These are phyloP conservation scores for Tokudaia tokunoshimensis DNA, from an alignment of 2,797 vertebrate species.

Conservation along the genomic window DNA sequence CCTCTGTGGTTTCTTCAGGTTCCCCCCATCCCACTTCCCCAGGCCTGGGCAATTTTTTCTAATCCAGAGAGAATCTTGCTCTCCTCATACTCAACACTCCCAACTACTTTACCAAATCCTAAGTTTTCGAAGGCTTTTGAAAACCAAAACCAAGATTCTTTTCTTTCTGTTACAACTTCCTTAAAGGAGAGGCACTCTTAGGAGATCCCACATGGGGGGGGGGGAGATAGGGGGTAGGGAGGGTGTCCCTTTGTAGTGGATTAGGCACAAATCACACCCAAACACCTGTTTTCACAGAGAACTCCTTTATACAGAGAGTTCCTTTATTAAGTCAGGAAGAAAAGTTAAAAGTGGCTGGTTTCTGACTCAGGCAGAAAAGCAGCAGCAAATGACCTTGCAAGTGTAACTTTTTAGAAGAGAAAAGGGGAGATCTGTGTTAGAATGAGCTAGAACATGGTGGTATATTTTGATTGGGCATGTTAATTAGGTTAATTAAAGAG, in stretches of 20 bases:
- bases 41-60: neutral
- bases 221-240: too few species aligned
- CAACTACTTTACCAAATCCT: neutral
- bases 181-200: conserved; percentile 21
- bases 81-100: neutral
- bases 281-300: neutral
- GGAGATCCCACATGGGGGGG: neutral
- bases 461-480: neutral
- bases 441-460: neutral
- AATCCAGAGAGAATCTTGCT: neutral
- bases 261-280: neutral
- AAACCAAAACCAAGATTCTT: conserved; percentile 27
- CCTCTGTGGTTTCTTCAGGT: neutral
- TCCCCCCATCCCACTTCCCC: neutral
- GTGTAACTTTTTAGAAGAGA: neutral
- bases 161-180: conserved; percentile 42
- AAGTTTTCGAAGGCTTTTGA: neutral
- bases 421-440: neutral
- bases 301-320: neutral
- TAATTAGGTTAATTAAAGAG: neutral
- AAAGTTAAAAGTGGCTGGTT: neutral
- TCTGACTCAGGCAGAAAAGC: neutral
- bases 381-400: neutral
- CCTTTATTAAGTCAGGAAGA: neutral
- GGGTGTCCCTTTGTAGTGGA: neutral